Conservation (phyloP, 2,888 invertebrate genomes). For the Tenthredo mesomela region DNA sequence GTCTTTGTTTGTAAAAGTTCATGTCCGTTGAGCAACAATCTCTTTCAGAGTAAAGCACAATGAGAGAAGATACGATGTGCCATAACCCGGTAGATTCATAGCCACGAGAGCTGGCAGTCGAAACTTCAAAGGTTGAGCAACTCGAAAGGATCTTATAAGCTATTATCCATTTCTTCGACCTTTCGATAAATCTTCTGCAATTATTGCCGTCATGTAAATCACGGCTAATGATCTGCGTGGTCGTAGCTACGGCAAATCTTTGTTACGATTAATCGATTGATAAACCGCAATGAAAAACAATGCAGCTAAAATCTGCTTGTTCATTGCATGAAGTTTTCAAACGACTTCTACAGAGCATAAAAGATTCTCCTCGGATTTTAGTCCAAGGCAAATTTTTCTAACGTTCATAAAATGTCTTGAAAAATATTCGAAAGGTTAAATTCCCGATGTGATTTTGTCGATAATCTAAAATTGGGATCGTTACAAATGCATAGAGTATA, state of each 20-base stretch:
- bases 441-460: background rate
- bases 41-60: slow-evolving; percentile 38
- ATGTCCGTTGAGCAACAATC: slow-evolving; percentile 38
- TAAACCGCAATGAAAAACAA: background rate
- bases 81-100: background rate
- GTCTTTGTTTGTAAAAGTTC: slow-evolving; percentile 36
- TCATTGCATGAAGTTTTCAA: background rate
- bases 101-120: background rate
- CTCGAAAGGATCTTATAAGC: background rate
- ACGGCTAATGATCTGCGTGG: background rate
- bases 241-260: background rate
- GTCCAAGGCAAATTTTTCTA: background rate
- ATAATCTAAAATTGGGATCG: slow-evolving; percentile 23
- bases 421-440: background rate
- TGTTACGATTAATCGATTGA: background rate
- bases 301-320: background rate
- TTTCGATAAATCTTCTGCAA: slow-evolving; percentile 26
- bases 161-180: slow-evolving; percentile 8
- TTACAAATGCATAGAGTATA: slow-evolving; percentile 12
- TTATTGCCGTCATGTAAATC: background rate
- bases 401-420: background rate
- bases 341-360: background rate
- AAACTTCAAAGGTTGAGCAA: slow-evolving; percentile 42
- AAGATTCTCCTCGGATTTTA: background rate
- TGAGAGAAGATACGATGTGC: slow-evolving; percentile 30